phyloP scores from a whole-genome alignment of 2,797 vertebrate genomes.

The Fundulus diaphanus region DNA sequence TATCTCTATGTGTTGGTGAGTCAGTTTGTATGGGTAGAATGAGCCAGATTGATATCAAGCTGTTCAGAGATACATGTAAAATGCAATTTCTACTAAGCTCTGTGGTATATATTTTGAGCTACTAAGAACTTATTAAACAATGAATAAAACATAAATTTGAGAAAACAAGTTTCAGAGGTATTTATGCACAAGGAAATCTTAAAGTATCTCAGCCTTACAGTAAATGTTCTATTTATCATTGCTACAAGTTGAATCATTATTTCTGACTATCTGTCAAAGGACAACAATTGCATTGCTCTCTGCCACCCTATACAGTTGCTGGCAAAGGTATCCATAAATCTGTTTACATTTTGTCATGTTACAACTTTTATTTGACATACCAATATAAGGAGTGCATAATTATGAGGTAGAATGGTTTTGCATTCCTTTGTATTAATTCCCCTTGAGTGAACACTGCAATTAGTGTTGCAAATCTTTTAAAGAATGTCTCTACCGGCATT shows the following conservation, averaged over 20 bases:
- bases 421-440: too few species aligned
- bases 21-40: conserved; percentile 41
- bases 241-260: conserved; percentile 1
- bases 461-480: too few species aligned
- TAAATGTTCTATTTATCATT: not conserved
- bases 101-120: conserved; percentile 33
- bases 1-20: conserved; percentile 33
- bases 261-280: conserved; percentile 44
- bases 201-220: not conserved
- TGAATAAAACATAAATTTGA: conserved; percentile 28
- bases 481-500: too few species aligned
- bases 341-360: too few species aligned
- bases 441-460: too few species aligned
- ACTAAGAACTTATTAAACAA: conserved; percentile 25
- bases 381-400: not conserved
- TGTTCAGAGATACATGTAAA: conserved; percentile 49
- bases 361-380: too few species aligned
- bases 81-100: conserved; percentile 45
- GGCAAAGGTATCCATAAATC: not conserved
- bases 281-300: conserved; percentile 45
- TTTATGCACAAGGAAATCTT: conserved; percentile 17
- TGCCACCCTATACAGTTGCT: not conserved
- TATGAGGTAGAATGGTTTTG: too few species aligned
- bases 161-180: conserved; percentile 18
- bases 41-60: conserved; percentile 55